These are phyloP conservation scores for Muscina levida DNA, from an alignment of 2,888 invertebrate genomes.

Conservation along the genomic window DNA sequence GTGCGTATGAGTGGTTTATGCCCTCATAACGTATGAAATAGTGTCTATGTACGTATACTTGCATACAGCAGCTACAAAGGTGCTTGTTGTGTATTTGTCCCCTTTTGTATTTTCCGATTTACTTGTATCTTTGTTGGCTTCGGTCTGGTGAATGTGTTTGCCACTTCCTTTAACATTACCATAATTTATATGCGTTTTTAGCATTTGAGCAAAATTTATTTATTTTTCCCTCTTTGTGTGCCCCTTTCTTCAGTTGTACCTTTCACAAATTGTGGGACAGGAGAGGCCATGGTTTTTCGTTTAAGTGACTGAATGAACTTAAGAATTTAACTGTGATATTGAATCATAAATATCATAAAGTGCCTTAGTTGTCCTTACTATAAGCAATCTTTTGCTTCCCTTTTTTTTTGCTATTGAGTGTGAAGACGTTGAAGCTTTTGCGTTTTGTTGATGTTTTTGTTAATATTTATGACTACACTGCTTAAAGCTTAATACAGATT, in stretches of 20 bases:
- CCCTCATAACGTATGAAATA: too few species aligned
- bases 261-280: background rate
- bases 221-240: conserved; percentile 9
- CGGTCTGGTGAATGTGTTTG: conserved; percentile 35
- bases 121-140: conserved; percentile 1
- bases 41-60: too few species aligned
- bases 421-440: too few species aligned
- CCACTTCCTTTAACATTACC: conserved; percentile 54
- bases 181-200: conserved; percentile 45
- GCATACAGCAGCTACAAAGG: too few species aligned
- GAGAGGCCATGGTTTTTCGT: background rate
- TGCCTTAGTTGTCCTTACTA: conserved; percentile 18
- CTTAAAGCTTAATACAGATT: too few species aligned
- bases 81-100: background rate
- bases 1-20: too few species aligned
- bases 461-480: too few species aligned
- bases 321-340: conserved; percentile 47
- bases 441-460: too few species aligned
- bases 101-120: background rate
- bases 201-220: conserved; percentile 44
- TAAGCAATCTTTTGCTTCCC: too few species aligned
- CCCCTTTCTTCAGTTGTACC: background rate
- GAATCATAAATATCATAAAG: conserved; percentile 49
- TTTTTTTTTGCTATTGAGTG: too few species aligned
- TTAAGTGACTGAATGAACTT: conserved; percentile 23